Evolutionary conservation across 2,113 vertebrate genomes (phyloP), one percentile per base, ranked within the genome.

Genomic region (Mugil cephalus): DNA sequence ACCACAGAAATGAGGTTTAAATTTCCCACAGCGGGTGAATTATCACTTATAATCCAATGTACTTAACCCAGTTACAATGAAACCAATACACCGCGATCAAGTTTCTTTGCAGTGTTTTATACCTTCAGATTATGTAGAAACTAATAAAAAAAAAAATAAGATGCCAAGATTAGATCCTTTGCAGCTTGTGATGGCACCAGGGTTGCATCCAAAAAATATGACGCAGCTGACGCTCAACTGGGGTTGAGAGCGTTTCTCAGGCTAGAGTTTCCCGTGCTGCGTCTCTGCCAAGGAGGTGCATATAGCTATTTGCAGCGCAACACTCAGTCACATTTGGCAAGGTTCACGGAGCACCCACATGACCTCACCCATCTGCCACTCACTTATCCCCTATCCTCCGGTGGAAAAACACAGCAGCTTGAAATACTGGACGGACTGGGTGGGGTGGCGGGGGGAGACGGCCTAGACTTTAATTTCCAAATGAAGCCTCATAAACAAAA

Each of bases 331-430:
- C 73, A 70, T 69, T 84, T 85, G 77, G 87, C 76, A 71, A 66
- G 74, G 77, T 84, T 72, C 70, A 79, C 35, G n/a, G 30, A 67
- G 65, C 72, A 67, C 51, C 45, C 84, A 64, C 69, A 69, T 93
- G 87, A 91, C 86, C 87, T 92, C 88, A 85, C 86, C 84, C 91
- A 90, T 87, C 91, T 91, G 88, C 79, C 89, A 83, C 76, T 82
- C 74, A 64, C 84, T 83, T 80, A 87, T 88, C 84, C 79, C 53
- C 45, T 69, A 67, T 90, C 69, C 76, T 80, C 35, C 34, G 45
- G 64, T 90, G 91, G 91, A 93, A 91, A 90, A 93, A 90, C 79
- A 92, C 76, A 21, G 71, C 35, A 53, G 68, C 68, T 86, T 82
- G 69, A 91, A 85, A 92, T 89, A 86, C 70, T 60, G 73, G 72